Percentiles rank a stretch among this genome's conserved stretches.
Evolutionary conservation across 92 coral and sea anemone species (phyloP).

Genomic region (Epizoanthus stellaris): DNA sequence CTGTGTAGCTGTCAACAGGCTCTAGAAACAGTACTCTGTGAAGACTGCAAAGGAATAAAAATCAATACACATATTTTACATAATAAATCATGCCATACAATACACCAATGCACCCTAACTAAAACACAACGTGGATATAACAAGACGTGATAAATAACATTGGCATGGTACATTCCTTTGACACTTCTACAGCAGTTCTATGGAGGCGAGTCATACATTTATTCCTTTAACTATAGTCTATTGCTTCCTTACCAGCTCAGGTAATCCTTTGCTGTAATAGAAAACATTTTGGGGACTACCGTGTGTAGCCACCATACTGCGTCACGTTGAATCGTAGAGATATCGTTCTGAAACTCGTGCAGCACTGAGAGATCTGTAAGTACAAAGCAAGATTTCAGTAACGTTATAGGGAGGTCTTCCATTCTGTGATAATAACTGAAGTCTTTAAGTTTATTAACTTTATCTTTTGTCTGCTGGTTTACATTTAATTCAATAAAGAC

Average conservation of each 20-base stretch:
- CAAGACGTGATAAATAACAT: no score
- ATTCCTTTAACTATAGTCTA: no score
- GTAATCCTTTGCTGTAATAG: conserved; percentile 78
- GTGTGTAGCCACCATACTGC: conserved; percentile 99
- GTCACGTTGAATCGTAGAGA: conserved; percentile 92
- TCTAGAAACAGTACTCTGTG: conserved; percentile 93
- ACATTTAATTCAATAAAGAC: no score
- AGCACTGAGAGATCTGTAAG: conserved; percentile 77
- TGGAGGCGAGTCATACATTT: no score
- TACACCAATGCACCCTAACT: background rate
- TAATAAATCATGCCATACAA: background rate
- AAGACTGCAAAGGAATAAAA: conserved; percentile 59
- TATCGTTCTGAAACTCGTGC: conserved; percentile 93
- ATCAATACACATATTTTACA: background rate
- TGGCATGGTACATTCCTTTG: no score
- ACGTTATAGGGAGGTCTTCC: background rate
- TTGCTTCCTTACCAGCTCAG: conserved; percentile 71
- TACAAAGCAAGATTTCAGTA: background rate
- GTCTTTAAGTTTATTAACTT: background rate
- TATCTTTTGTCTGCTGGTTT: no score
- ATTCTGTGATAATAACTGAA: background rate
- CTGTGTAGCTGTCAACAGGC: conserved; percentile 77
- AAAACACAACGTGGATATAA: background rate
- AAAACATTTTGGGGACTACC: conserved; percentile 97
- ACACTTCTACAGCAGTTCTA: no score